phyloP scores from a whole-genome alignment of 2,113 vertebrate genomes.

The Oxyura jamaicensis region DNA sequence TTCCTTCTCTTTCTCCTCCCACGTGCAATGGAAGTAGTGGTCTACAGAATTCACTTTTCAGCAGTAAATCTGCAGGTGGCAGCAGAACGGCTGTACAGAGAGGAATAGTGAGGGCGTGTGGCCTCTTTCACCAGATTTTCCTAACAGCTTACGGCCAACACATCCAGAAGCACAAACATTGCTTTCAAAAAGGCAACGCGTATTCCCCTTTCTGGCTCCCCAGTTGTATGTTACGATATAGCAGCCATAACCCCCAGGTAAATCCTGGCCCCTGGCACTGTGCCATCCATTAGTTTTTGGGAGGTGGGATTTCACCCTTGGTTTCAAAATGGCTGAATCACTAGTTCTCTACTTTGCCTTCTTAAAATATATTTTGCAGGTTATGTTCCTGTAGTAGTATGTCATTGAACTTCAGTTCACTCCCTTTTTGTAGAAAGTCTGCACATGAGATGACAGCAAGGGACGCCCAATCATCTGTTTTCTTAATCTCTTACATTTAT shows the following conservation, averaged over 20 bases:
- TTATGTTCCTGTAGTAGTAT: background rate
- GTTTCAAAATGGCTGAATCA: background rate
- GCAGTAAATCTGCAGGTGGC: background rate
- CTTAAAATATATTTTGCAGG: background rate
- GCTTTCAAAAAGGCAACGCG: background rate
- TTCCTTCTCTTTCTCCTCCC: background rate
- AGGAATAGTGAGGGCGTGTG: accelerated
- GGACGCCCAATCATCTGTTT: accelerated
- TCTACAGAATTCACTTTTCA: background rate
- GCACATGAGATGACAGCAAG: background rate
- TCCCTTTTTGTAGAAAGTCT: background rate
- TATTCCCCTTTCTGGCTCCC: background rate
- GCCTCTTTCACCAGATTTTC: background rate
- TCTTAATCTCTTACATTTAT: background rate
- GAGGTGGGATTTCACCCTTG: background rate
- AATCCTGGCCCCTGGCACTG: background rate
- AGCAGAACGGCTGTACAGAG: background rate
- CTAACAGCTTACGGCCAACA: background rate
- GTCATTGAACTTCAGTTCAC: background rate
- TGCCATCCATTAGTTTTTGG: background rate
- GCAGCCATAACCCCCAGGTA: background rate
- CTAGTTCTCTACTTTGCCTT: background rate
- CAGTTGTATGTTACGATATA: background rate
- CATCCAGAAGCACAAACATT: background rate
- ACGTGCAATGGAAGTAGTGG: background rate